Conservation (phyloP, 92 coral and sea anemone species). For the Siderastrea siderea region DNA sequence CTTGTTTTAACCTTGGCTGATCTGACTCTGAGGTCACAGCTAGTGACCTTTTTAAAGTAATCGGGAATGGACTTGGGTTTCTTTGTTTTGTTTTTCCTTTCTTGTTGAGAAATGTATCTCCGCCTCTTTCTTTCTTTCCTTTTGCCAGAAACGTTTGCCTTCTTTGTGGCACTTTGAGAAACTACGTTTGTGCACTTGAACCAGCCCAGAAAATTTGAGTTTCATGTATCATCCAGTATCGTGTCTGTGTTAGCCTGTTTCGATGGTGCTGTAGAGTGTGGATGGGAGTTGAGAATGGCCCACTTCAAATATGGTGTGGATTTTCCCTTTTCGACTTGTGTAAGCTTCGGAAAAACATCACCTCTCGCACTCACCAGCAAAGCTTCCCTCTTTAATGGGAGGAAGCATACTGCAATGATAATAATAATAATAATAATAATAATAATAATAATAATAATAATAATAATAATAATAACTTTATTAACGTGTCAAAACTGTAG, state of each 20-base stretch:
- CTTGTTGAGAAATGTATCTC: neutral
- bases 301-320: constrained; percentile 32
- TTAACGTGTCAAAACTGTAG: no score
- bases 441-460: no score
- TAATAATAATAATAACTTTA: no score
- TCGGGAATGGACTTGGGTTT: neutral
- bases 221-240: constrained; percentile 21
- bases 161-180: constrained; percentile 30
- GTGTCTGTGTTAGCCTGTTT: constrained; percentile 43
- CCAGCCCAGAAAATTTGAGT: constrained; percentile 23
- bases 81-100: neutral
- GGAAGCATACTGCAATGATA: constrained; percentile 41
- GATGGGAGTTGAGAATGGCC: constrained; percentile 39
- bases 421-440: no score
- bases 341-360: constrained; percentile 18
- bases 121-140: neutral
- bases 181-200: constrained; percentile 24
- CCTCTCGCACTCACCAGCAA: constrained; percentile 26
- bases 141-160: constrained; percentile 7
- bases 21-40: constrained; percentile 3
- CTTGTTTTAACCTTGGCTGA: neutral
- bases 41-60: constrained; percentile 6
- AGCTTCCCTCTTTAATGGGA: constrained; percentile 40
- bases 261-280: constrained; percentile 35
- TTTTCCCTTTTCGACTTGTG: constrained; percentile 18